Evolutionary conservation across 2,888 invertebrate genomes (phyloP), one percentile per base, ranked within the genome.

Genomic region (Tridacna crocea): DNA sequence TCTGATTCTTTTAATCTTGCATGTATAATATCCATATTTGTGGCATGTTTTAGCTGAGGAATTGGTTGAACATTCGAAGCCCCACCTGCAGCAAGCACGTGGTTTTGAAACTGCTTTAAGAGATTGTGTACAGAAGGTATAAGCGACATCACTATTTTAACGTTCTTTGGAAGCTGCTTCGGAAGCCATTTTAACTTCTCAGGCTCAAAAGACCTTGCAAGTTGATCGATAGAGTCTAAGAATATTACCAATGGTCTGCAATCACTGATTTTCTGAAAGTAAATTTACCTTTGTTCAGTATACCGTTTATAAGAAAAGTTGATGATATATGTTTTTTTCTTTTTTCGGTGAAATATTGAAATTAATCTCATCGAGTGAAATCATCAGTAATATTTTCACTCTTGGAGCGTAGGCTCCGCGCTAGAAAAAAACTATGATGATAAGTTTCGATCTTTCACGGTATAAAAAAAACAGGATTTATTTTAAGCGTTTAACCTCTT

Each of bases 181-280:
- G 92, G 92, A 0, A 92, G 82, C 92, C 92, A 92, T 80, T 85
- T 83, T 22, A 92, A 80, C 48, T 87, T 90, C 77, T 89, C 88
- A 12, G 90, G 91, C 22, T 87, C 88, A 79, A 88, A 82, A 10
- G 77, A 85, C 11, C 86, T 19, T 0, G 90, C 87, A 46, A 92
- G 84, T 72, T 92, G 92, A 75, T 92, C 91, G 13, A 92, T 73
- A 0, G 90, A 89, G 73, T 92, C 92, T 19, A 92, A 80, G 27
- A 90, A 78, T 19, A 92, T 79, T 11, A 90, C 79, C 26, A 92
- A 70, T 0, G 89, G 87, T 36, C 84, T 80, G 3, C 26, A 24
- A 26, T 51, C 70, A 12, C 47, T 22, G 8, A 51, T 24, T 51
- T 51, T n/a, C 70, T 70, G 70, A 11, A 70, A 70, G 19, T 68